Evolutionary conservation across 2,888 invertebrate species (phyloP).

Genomic region (Acleris cristana): DNA sequence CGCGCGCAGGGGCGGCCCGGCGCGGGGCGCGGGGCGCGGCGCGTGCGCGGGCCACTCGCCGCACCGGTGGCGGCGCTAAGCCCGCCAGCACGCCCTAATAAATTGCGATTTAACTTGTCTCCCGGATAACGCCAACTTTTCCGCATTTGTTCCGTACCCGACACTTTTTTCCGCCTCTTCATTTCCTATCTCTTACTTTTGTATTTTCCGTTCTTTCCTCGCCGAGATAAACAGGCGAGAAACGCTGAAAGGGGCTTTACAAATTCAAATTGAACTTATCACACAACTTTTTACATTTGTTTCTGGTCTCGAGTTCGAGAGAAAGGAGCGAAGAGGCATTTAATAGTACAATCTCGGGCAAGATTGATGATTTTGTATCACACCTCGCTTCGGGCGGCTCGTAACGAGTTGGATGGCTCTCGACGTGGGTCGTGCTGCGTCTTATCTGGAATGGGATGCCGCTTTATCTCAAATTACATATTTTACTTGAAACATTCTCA

Average conservation of each 20-base stretch:
- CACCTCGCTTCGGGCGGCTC: slow-evolving; percentile 83
- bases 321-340: slow-evolving; percentile 82
- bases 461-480: slow-evolving; percentile 83
- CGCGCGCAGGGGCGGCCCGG: slow-evolving; percentile 18
- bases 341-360: slow-evolving; percentile 83
- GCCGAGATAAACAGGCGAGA: slow-evolving; percentile 83
- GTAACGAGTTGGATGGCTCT: slow-evolving; percentile 80
- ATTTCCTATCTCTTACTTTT: slow-evolving; percentile 85
- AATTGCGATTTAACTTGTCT: slow-evolving; percentile 84
- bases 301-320: slow-evolving; percentile 82
- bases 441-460: slow-evolving; percentile 82
- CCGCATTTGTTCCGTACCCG: slow-evolving; percentile 82
- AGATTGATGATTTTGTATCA: slow-evolving; percentile 85
- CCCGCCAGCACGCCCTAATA: slow-evolving; percentile 80
- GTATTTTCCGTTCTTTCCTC: slow-evolving; percentile 81
- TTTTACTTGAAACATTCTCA: slow-evolving; percentile 78
- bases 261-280: slow-evolving; percentile 85
- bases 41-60: slow-evolving; percentile 40
- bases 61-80: slow-evolving; percentile 56
- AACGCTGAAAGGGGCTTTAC: slow-evolving; percentile 84
- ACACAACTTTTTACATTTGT: slow-evolving; percentile 85
- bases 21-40: slow-evolving; percentile 37
- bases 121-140: slow-evolving; percentile 83
- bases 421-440: slow-evolving; percentile 80
- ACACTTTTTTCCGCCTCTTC: slow-evolving; percentile 84